Conservation (phyloP, 2,797 vertebrate species). For the Neosilurus mollespiculum region DNA sequence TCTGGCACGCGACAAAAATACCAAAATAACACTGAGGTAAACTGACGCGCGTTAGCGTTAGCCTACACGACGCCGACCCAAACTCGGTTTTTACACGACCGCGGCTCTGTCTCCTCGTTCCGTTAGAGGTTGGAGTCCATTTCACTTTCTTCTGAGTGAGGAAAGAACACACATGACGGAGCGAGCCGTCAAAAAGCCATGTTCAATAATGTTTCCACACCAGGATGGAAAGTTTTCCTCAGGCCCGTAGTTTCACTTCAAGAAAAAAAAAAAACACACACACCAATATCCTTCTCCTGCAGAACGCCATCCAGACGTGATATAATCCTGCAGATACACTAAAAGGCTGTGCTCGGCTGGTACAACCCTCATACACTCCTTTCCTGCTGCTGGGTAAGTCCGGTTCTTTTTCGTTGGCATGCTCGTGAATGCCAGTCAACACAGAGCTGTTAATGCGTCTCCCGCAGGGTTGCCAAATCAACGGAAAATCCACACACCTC, state of each 20-base stretch:
- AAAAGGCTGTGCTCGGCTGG: neutral
- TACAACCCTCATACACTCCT: neutral
- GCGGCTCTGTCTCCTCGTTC: neutral
- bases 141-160: neutral
- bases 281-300: neutral
- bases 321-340: neutral
- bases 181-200: constrained; percentile 52
- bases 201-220: constrained; percentile 60
- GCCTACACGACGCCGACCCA: neutral
- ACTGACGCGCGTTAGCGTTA: neutral
- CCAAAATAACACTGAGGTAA: constrained; percentile 25
- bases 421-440: constrained; percentile 38
- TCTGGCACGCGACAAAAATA: constrained; percentile 28
- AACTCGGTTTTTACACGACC: neutral
- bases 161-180: neutral
- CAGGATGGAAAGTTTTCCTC: constrained; percentile 67
- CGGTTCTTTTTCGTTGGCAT: constrained; percentile 22
- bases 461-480: constrained; percentile 23
- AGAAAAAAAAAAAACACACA: too few relatives aligned
- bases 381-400: constrained; percentile 39
- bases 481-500: neutral
- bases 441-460: constrained; percentile 18
- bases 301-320: neutral
- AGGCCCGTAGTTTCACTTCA: constrained; percentile 69
- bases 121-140: constrained; percentile 33